Conservation (phyloP, 2,113 vertebrate species). For the Capra hircus region DNA sequence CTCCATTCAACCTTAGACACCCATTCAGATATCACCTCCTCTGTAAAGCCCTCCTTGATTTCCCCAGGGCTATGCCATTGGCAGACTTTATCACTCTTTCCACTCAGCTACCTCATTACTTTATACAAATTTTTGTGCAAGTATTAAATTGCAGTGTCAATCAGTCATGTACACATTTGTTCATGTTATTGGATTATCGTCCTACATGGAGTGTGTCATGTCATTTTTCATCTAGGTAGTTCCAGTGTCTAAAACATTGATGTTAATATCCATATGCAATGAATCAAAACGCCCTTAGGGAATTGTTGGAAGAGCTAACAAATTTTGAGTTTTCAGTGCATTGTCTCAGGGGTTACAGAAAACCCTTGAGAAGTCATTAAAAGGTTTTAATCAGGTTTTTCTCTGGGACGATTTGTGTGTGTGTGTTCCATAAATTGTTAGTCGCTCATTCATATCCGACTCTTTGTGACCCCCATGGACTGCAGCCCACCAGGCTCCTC, state of each 20-base stretch:
- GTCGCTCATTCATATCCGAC: fast-evolving
- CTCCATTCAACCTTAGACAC: background rate
- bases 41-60: background rate
- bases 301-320: background rate
- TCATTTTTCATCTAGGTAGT: background rate
- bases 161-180: background rate
- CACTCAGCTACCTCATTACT: background rate
- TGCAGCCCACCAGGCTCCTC: background rate
- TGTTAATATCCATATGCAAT: background rate
- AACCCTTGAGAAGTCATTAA: background rate
- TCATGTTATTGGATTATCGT: background rate
- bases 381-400: background rate
- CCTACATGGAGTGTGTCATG: background rate
- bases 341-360: background rate
- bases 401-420: background rate
- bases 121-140: background rate
- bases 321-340: background rate
- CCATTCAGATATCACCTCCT: background rate
- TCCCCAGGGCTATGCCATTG: background rate
- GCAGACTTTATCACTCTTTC: background rate
- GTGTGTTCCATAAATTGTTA: background rate
- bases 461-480: background rate
- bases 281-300: background rate
- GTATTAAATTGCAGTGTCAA: background rate
- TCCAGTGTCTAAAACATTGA: background rate